Percentiles rank a stretch among this genome's conserved stretches.
Conservation (phyloP, 2,113 vertebrate species). For the Junco hyemalis region DNA sequence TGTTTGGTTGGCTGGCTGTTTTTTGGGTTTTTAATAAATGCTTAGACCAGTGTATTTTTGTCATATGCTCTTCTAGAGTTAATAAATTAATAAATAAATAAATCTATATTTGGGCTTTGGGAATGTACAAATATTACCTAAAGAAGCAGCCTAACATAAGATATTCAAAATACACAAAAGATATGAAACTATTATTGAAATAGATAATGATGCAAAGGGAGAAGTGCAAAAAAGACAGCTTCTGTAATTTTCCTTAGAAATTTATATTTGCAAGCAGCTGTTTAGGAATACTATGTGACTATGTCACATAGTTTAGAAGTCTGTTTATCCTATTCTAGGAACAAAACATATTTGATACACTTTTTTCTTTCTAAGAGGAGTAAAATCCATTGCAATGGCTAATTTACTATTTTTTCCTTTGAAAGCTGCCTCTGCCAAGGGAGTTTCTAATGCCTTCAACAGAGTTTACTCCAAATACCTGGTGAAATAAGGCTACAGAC, state of each 20-base stretch:
- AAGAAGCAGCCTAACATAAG: neutral
- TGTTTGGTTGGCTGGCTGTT: neutral
- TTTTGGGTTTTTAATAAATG: accelerated
- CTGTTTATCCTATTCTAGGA: neutral
- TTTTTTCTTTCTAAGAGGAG: neutral
- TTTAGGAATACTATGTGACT: neutral
- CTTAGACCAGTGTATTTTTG: neutral
- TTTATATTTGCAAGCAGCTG: neutral
- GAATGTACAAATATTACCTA: neutral
- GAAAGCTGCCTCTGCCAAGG: neutral
- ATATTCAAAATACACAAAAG: neutral
- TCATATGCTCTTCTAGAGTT: neutral
- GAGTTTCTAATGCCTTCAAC: neutral
- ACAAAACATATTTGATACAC: neutral
- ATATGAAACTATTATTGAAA: neutral
- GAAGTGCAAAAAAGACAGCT: neutral
- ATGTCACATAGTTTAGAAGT: neutral
- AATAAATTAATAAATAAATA: neutral
- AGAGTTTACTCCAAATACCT: neutral
- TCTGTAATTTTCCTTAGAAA: neutral
- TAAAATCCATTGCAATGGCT: neutral
- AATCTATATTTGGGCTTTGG: neutral
- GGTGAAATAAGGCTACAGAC: neutral
- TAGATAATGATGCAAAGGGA: neutral
- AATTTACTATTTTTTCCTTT: neutral